Evolutionary conservation across 2,888 invertebrate genomes (phyloP).

Genomic region (Agrochola litura): DNA sequence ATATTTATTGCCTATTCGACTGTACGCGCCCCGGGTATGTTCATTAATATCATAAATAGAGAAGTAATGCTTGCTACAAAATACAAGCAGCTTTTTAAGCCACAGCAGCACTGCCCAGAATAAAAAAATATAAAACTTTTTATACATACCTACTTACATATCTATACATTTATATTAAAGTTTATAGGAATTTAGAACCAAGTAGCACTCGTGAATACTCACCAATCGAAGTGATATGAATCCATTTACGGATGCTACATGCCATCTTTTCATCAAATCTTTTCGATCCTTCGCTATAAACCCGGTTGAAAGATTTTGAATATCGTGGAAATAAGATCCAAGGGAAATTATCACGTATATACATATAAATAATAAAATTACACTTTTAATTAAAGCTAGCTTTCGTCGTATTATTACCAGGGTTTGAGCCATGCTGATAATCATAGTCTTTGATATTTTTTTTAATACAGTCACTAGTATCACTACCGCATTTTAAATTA

Average conservation of each 20-base stretch:
- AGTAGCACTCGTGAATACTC: constrained; percentile 38
- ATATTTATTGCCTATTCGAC: too few species aligned
- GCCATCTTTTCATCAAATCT: constrained; percentile 17
- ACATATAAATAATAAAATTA: constrained; percentile 41
- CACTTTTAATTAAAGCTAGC: constrained; percentile 16
- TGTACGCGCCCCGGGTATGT: too few species aligned
- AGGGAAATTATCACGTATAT: constrained; percentile 24
- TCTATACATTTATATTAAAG: neutral
- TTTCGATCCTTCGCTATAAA: neutral
- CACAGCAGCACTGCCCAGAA: neutral
- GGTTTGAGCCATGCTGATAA: neutral
- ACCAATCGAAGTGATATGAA: constrained; percentile 66
- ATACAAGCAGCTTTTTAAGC: neutral
- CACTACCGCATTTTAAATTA: too few species aligned
- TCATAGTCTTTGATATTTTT: neutral
- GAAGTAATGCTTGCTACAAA: neutral
- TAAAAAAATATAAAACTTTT: too few species aligned
- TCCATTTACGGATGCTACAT: constrained; percentile 45
- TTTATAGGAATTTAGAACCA: neutral
- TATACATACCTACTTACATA: too few species aligned
- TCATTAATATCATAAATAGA: too few species aligned
- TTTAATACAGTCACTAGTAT: neutral
- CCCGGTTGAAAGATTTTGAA: neutral
- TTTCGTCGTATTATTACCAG: constrained; percentile 9
- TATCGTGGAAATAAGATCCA: constrained; percentile 20